Conservation (phyloP, 2,113 vertebrate species). For the Chaenocephalus aceratus region DNA sequence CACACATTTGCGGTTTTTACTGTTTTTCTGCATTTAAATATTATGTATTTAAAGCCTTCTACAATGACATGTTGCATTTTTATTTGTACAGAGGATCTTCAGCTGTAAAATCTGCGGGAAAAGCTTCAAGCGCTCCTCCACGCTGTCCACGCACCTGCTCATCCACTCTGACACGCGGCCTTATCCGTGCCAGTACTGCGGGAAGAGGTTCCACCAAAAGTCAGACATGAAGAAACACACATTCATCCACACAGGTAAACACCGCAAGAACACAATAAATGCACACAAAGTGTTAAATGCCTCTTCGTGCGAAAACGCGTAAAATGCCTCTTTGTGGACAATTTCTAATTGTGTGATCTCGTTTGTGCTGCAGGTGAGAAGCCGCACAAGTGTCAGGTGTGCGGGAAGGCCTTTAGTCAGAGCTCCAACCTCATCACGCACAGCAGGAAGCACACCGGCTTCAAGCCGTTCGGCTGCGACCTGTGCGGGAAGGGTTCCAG, state of each 20-base stretch:
- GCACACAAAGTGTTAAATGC: not conserved
- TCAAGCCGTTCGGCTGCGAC: slow-evolving; percentile 96
- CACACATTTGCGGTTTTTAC: not conserved
- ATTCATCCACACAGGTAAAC: slow-evolving; percentile 96
- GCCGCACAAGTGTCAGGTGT: slow-evolving; percentile 98
- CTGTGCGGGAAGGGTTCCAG: slow-evolving; percentile 94
- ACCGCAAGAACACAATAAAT: not conserved
- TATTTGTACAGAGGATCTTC: slow-evolving; percentile 87
- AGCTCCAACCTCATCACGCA: slow-evolving; percentile 99
- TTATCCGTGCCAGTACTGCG: slow-evolving; percentile 98
- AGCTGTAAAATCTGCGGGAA: slow-evolving; percentile 98
- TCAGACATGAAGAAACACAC: slow-evolving; percentile 99
- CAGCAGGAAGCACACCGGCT: slow-evolving; percentile 97
- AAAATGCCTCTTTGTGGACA: not conserved
- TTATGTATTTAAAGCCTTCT: not conserved
- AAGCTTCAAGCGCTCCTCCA: slow-evolving; percentile 98
- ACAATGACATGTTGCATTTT: not conserved
- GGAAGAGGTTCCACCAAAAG: slow-evolving; percentile 98
- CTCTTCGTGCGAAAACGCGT: not conserved
- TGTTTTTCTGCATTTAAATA: not conserved
- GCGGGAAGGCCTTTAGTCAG: slow-evolving; percentile 98
- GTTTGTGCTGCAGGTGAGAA: slow-evolving; percentile 89
- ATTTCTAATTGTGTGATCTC: not conserved
- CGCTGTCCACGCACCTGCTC: slow-evolving; percentile 95
- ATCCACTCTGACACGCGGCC: slow-evolving; percentile 98